Percentiles rank a stretch among this genome's conserved stretches.
phyloP scores from a whole-genome alignment of 2,888 invertebrate species.

The Mythimna vitellina region DNA sequence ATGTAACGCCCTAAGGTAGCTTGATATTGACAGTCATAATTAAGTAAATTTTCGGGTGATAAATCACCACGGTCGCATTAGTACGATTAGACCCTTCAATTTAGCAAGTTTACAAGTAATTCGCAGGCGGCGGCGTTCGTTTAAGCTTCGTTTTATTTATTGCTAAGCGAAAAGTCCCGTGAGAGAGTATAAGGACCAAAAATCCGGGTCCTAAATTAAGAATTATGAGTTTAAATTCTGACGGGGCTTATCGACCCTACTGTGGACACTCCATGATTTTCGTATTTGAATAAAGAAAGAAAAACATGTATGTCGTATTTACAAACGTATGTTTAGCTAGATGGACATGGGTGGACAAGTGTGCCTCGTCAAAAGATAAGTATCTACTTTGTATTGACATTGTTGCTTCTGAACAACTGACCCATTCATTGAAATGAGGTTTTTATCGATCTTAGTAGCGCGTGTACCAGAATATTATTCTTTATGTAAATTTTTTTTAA shows the following conservation, averaged over 20 bases:
- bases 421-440: slow-evolving; percentile 30
- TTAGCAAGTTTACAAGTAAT: slow-evolving; percentile 49
- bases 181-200: slow-evolving; percentile 29
- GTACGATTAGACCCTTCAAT: slow-evolving; percentile 40
- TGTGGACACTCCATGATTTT: background rate
- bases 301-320: background rate
- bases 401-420: slow-evolving; percentile 31
- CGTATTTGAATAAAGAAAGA: background rate
- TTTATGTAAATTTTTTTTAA: background rate
- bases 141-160: slow-evolving; percentile 48
- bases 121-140: slow-evolving; percentile 32
- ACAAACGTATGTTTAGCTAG: background rate
- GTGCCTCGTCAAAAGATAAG: slow-evolving; percentile 22
- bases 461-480: slow-evolving; percentile 1
- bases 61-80: slow-evolving; percentile 50
- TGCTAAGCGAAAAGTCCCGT: slow-evolving; percentile 22
- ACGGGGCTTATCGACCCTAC: slow-evolving; percentile 12
- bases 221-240: slow-evolving; percentile 42
- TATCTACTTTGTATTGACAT: slow-evolving; percentile 8
- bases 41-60: slow-evolving; percentile 30
- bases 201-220: slow-evolving; percentile 32
- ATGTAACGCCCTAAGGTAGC: slow-evolving; percentile 21
- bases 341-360: background rate
- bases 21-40: slow-evolving; percentile 30
- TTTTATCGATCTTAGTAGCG: slow-evolving; percentile 38